Evolutionary conservation across 2,113 vertebrate genomes (phyloP), one percentile per base, ranked within the genome.

Genomic region (Ammodytes marinus): DNA sequence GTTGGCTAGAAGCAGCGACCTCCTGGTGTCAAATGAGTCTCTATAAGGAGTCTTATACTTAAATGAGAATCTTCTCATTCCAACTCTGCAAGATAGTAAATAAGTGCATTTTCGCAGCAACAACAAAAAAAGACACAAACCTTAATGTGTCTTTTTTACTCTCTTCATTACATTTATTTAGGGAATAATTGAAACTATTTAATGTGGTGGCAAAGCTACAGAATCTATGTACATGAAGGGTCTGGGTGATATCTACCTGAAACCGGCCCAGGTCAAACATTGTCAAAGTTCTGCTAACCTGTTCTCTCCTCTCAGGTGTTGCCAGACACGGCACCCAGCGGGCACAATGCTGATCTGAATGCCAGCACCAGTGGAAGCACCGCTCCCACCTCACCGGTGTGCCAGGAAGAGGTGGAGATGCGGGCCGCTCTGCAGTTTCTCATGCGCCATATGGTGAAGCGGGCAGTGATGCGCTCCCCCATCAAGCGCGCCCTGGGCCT

Each of bases 361-460:
- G 63, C 87, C 35, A 8, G 85, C 35, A 11, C 72, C 47, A 45
- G 76, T 0, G 80, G 71, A 0, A 72, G 95, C 64, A 93, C 96
- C 0, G 94, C 93, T 0, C 77, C 88, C 76, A 76, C 87, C 37
- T 92, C 93, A 2, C 96, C 96, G 0, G 95, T 97, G 4, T 96
- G 96, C 37, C 97, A 97, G 0, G 98, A 99, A 67, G 98, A 99
- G 0, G 96, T 94, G 66, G 98, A 99, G 88, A 96, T 99, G 95
- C 94, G 98, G 0, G 96, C 97, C 0, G 97, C 98, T 1, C 86
- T 99, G 91, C 98, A 99, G 94, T 98, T 99, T 70, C 93, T 99
- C 57, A 99, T 99, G 98, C 95, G 98, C 9, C 97, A 99, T 77
- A 99, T 99, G 98, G 98, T 99, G 77, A 99, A 98, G 79, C 94